A percentile compares a stretch with the other conserved stretches of the same genome.
phyloP scores from a whole-genome alignment of 2,797 vertebrate species.

The Ambastaia sidthimunki region DNA sequence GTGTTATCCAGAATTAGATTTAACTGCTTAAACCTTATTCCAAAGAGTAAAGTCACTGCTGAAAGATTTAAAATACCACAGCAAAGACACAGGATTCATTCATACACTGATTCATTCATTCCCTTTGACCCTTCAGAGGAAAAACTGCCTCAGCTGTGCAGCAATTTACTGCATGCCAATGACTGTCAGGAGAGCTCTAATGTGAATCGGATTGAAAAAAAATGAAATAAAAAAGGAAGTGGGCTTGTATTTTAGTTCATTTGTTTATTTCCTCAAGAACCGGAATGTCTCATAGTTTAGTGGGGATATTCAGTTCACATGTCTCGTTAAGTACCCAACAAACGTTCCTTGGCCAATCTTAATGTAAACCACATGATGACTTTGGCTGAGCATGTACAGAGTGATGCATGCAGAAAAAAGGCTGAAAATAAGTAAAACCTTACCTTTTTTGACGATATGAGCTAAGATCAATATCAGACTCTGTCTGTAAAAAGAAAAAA shows the following conservation, averaged over 20 bases:
- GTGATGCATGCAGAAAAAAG: neutral
- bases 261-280: neutral
- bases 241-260: neutral
- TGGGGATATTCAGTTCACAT: slow-evolving; percentile 25
- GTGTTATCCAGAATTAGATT: neutral
- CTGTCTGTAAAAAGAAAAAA: slow-evolving; percentile 77
- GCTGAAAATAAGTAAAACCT: slow-evolving; percentile 49
- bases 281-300: slow-evolving; percentile 2
- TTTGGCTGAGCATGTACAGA: slow-evolving; percentile 4
- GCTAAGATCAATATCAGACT: slow-evolving; percentile 92
- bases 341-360: slow-evolving; percentile 17
- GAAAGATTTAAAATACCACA: slow-evolving; percentile 2
- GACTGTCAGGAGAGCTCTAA: neutral
- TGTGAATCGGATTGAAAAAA: neutral
- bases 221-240: neutral
- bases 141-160: neutral
- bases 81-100: slow-evolving; percentile 1
- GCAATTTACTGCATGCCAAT: neutral
- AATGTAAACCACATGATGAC: slow-evolving; percentile 31
- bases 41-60: slow-evolving; percentile 14
- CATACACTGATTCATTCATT: slow-evolving; percentile 1
- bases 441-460: slow-evolving; percentile 99
- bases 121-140: neutral
- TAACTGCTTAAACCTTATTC: neutral
- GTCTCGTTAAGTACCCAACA: slow-evolving; percentile 15